Base-by-base conservation (phyloP, 1,140 invertebrate genomes). In the Calephelis nemesis region DNA sequence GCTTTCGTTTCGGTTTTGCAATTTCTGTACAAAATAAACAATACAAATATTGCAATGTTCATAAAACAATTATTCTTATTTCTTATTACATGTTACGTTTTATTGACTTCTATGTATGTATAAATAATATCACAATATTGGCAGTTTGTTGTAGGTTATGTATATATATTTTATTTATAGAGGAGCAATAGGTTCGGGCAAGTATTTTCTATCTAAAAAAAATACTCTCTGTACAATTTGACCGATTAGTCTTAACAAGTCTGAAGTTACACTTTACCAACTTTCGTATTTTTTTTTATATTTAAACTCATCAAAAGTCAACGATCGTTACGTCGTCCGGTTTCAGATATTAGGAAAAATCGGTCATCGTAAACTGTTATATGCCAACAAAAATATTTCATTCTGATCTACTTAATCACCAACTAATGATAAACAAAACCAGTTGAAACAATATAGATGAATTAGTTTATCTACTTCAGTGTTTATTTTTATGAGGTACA, bases 401-500 rank as follows among this genome's bases (percentile, higher is more conserved):
- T 65, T 49, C 12, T 15, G 52, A 68, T 63, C 42, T 40, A 63
- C 70, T 67, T 67, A 67, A 73, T 67, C 67, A 70, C 67, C 49
- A 63, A 73, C 67, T 60, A 67, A 54, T 74, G 52, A 70, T 77
- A 80, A 82, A 84, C 75, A 80, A 78, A 78, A 81, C 78, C 74
- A 81, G 76, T 83, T 83, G 63, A 83, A 86, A 82, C 73, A 88
- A 88, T 77, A 76, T 85, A 81, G 76, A 74, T 82, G 42, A 85
- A 87, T 90, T 84, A 85, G 76, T 84, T 91, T 90, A 91, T 85
- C 85, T 92, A 91, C 85, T 80, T 88, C 85, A 90, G 80, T 88
- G 88, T 91, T 87, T 87, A 87, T 76, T 85, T 84, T 88, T 91
- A 92, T 92, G 92, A 92, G 92, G 92, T 92, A 92, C 89, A 88